A percentile compares a stretch with the other conserved stretches of the same genome.
Evolutionary conservation across 2,113 vertebrate species (phyloP).

Genomic region (Glaucidium brasilianum): DNA sequence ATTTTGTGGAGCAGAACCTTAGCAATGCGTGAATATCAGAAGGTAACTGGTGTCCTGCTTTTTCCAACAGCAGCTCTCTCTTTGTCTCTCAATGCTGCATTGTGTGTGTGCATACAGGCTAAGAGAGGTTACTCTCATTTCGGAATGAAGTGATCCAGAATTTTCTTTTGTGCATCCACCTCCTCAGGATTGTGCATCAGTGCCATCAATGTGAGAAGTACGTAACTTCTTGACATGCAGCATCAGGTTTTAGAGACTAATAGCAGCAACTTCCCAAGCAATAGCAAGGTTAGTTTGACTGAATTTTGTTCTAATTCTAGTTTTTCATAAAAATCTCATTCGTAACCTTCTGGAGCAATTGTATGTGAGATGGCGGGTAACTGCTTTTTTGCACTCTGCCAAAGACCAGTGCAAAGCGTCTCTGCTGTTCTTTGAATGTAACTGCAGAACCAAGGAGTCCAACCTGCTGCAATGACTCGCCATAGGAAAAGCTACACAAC

Average conservation of each 20-base stretch:
- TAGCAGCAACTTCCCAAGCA: not conserved
- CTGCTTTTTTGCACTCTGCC: not conserved
- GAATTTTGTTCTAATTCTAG: not conserved
- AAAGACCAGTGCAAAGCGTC: not conserved
- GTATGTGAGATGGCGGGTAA: not conserved
- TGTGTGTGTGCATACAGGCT: not conserved
- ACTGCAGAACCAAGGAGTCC: not conserved
- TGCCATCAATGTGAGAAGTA: not conserved
- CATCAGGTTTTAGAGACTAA: not conserved
- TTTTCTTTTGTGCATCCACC: not conserved
- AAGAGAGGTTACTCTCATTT: not conserved
- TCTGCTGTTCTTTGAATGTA: not conserved
- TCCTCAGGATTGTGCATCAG: not conserved
- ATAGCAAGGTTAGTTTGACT: not conserved
- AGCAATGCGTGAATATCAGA: not conserved
- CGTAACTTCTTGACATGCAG: not conserved
- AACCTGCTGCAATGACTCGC: not conserved
- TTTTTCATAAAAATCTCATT: not conserved
- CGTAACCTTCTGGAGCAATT: not conserved
- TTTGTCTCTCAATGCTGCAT: not conserved
- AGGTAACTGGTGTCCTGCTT: not conserved
- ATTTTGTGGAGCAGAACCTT: not conserved
- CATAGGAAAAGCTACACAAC: not conserved
- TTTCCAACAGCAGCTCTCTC: not conserved
- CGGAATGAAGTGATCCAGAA: not conserved